Evolutionary conservation across 1,140 invertebrate genomes (phyloP), one percentile per base, ranked within the genome.

Genomic region (Drosophila funebris): DNA sequence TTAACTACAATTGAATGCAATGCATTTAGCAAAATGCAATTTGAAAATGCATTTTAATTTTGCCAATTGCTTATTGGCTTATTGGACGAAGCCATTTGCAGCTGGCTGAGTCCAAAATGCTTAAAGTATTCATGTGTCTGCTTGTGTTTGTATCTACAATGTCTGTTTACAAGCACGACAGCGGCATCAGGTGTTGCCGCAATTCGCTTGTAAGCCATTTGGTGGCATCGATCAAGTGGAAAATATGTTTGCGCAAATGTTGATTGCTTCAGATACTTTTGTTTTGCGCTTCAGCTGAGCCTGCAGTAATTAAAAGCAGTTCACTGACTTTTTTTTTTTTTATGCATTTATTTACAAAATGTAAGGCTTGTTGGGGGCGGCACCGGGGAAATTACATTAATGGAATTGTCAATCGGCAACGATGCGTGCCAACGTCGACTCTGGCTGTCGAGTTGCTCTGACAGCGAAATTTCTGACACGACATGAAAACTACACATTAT

Each of bases 321-420:
- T 73, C 70, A 69, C 70, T 73, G 70, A 73, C 64, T 61, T 22
- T 52, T 9, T 18, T 11, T 61, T 13, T 27, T n/a, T 13, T 20
- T 3, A 44, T 61, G 11, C 18, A n/a, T 22, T 20, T 24, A 37
- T 29, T 48, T 48, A 50, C 29, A 39, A 11, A 9, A 22, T 14
- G 33, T 29, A 24, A 18, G 14, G 50, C 24, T 7, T 8, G 24
- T n/a, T 29, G 6, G 20, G 9, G 22, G 13, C 3, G 4, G 13
- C 4, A 2, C 9, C 0, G 14, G 13, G 5, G 14, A 16, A 4
- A 14, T 8, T 37, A 29, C 2, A 14, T 4, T 58, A 66, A 53
- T 67, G 29, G 53, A 68, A 67, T 68, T 73, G 63, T 60, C 63
- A 73, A 73, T 68, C 54, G 63, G 37, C 66, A 73, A 39, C 70